Percentiles rank a stretch among this genome's conserved stretches.
Evolutionary conservation across 2,113 vertebrate species (phyloP).

Genomic region (Tragulus kanchil): DNA sequence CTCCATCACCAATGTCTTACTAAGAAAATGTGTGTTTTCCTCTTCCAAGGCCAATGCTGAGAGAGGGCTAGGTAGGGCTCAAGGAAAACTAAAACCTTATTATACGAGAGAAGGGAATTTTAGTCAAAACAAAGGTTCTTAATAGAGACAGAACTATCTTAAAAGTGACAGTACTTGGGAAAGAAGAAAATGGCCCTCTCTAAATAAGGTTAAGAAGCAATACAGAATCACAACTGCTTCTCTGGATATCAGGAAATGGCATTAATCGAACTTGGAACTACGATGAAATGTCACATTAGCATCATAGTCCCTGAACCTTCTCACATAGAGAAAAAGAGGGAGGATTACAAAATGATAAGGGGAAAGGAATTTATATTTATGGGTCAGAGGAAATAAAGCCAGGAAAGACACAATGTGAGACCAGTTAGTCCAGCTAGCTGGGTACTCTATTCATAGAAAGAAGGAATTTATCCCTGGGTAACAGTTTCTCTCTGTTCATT

Average conservation of each 20-base stretch:
- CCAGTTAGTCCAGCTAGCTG: not conserved
- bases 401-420: not conserved
- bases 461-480: not conserved
- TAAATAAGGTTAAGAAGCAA: not conserved
- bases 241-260: not conserved
- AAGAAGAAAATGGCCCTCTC: not conserved
- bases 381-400: not conserved
- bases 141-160: not conserved
- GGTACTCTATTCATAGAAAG: not conserved
- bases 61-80: not conserved
- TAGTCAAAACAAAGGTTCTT: constrained; percentile 34
- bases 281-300: not conserved
- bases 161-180: not conserved
- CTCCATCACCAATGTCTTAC: not conserved
- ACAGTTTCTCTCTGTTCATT: not conserved
- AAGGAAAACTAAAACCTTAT: constrained; percentile 17
- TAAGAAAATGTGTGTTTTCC: not conserved
- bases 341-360: not conserved
- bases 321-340: not conserved
- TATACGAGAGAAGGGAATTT: not conserved
- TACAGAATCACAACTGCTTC: not conserved
- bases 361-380: not conserved
- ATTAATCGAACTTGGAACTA: not conserved
- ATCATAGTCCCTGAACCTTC: not conserved
- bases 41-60: not conserved